Evolutionary conservation across 64 coral and sea anemone species (phyloP).

Genomic region (Actinia equina): DNA sequence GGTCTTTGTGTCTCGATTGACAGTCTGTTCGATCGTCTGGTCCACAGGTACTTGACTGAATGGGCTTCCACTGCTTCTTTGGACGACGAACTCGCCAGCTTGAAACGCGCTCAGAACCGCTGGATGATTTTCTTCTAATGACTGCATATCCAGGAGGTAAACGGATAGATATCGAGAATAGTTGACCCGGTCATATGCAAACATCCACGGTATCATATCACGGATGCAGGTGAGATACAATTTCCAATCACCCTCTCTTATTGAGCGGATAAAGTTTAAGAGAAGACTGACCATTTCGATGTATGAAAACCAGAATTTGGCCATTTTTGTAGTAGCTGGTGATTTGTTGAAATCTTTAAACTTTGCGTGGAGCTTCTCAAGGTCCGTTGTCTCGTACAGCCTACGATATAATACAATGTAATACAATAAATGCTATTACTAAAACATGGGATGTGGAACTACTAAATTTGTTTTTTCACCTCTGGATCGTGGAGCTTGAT

Average conservation of each 20-base stretch:
- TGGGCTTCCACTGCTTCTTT: slow-evolving; percentile 21
- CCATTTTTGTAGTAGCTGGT: background rate
- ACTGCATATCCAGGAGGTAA: slow-evolving; percentile 44
- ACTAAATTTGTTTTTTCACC: background rate
- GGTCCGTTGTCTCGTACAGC: background rate
- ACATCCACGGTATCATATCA: slow-evolving; percentile 30
- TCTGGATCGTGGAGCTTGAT: slow-evolving; percentile 27
- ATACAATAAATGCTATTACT: too few relatives aligned
- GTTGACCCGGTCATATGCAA: slow-evolving; percentile 53
- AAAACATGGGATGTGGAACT: too few relatives aligned
- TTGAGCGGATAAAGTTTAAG: slow-evolving; percentile 20
- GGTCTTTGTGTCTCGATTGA: slow-evolving; percentile 68
- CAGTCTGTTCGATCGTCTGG: slow-evolving; percentile 69
- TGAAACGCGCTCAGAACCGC: slow-evolving; percentile 13
- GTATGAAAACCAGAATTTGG: slow-evolving; percentile 19
- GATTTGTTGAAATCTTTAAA: slow-evolving; percentile 18
- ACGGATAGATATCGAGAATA: slow-evolving; percentile 46
- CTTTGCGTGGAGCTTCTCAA: background rate
- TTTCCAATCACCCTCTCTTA: slow-evolving; percentile 34
- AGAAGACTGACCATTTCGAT: slow-evolving; percentile 36
- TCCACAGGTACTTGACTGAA: slow-evolving; percentile 70
- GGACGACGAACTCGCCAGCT: slow-evolving; percentile 68
- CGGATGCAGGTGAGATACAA: slow-evolving; percentile 25
- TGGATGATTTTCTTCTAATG: slow-evolving; percentile 52
- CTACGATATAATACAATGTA: too few relatives aligned